Evolutionary conservation across 2,888 invertebrate genomes (phyloP).

Genomic region (Limenitis arthemis): DNA sequence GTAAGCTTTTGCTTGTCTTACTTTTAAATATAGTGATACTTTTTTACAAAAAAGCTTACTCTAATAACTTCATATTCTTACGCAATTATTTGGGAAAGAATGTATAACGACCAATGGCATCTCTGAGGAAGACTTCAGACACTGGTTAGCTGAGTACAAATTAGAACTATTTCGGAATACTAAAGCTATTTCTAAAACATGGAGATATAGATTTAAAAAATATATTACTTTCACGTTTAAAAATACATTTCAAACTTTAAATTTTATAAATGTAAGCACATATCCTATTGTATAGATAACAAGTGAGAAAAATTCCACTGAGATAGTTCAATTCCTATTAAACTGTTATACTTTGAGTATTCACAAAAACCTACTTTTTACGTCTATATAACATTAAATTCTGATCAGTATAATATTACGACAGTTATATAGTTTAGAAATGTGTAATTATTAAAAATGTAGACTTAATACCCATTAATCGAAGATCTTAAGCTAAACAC

Average conservation of each 20-base stretch:
- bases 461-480: neutral
- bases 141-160: constrained; percentile 11
- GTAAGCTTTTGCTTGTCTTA: no score
- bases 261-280: constrained; percentile 3
- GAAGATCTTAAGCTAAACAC: neutral
- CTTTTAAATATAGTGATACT: no score
- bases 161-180: neutral
- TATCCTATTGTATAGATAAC: neutral
- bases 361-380: no score
- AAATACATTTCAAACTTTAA: constrained; percentile 4
- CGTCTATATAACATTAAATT: no score
- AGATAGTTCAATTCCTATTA: constrained; percentile 13
- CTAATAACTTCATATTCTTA: no score
- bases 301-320: constrained; percentile 4
- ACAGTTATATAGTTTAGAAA: neutral
- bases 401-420: neutral
- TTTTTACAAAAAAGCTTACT: no score
- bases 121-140: constrained; percentile 37
- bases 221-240: constrained; percentile 8
- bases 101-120: constrained; percentile 29
- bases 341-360: neutral
- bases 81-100: neutral
- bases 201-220: constrained; percentile 10
- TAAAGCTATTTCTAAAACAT: constrained; percentile 4
- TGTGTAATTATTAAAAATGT: no score